These are phyloP conservation scores for Eleutherodactylus coqui DNA, from an alignment of 2,797 vertebrate species.

Conservation along the genomic window DNA sequence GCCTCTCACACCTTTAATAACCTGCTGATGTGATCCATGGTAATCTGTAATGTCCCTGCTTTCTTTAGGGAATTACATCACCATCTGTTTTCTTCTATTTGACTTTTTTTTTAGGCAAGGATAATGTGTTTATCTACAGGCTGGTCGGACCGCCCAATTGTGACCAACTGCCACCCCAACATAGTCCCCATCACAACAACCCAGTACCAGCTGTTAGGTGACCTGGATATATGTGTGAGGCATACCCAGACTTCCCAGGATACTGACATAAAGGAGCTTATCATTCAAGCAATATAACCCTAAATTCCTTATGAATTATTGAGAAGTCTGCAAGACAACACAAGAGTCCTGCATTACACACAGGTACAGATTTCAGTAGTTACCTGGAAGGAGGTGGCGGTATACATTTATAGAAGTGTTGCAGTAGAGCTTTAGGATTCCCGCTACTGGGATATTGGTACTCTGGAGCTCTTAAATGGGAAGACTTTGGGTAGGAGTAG, in stretches of 20 bases:
- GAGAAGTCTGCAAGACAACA: constrained; percentile 20
- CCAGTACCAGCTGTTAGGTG: background rate
- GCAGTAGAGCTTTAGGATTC: background rate
- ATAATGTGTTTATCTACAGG: constrained; percentile 56
- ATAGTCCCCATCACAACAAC: background rate
- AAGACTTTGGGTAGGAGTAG: constrained; percentile 33
- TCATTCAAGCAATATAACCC: constrained; percentile 34
- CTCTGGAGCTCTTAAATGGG: background rate
- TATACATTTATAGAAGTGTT: background rate
- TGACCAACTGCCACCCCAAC: constrained; percentile 16
- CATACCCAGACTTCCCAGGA: background rate
- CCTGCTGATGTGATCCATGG: constrained; percentile 61
- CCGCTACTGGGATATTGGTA: background rate
- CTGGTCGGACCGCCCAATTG: background rate
- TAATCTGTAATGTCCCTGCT: constrained; percentile 59
- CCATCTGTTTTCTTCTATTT: constrained; percentile 45
- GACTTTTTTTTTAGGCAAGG: constrained; percentile 33
- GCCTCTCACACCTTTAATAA: constrained; percentile 61
- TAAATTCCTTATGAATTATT: constrained; percentile 45
- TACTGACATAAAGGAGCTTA: background rate
- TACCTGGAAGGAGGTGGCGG: background rate
- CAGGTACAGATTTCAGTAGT: constrained; percentile 8
- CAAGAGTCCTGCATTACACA: constrained; percentile 5
- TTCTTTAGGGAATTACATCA: constrained; percentile 59
- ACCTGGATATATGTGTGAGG: background rate